Evolutionary conservation across 2,797 vertebrate species (phyloP), one percentile per base, ranked within the genome.

Genomic region (Rallus crepitans): DNA sequence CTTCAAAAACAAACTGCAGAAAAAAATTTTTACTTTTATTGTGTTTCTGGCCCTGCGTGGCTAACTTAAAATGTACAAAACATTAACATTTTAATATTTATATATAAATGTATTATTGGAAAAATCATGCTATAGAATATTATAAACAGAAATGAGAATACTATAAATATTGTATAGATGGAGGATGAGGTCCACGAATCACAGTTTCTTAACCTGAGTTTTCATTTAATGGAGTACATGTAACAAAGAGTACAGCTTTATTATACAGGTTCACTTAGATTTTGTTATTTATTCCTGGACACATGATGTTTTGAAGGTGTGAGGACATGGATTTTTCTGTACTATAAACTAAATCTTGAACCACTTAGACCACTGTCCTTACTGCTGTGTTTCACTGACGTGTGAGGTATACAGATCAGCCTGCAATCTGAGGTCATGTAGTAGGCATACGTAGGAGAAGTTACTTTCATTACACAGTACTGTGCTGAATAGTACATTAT

Each of bases 31-130:
- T 95, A 91, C 68, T 83, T 45, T 92, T 94, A 82, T 87, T 95
- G 78, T 97, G 78, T 96, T 96, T 95, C 85, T 97, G 95, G 88
- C 94, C 95, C 77, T 9, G 52, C 60, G 78, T 68, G 87, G 94
- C 92, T 93, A 78, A 88, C 85, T 92, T 94, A 91, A 97, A 96
- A 68, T 94, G 87, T 97, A 97, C 66, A 97, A 92, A 97, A 89
- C 95, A 89, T 90, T 96, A 96, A 95, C 93, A 84, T 96, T 97
- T 97, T 96, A 85, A 96, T 97, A 97, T 97, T 97, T 96, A 96
- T 97, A 95, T 90, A 94, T 87, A 95, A 83, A 96, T 94, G 40
- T 97, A 91, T 97, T 95, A 93, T 95, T 95, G 79, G 91, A 65
- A 94, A 94, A 93, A 84, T 90, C 57, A 79, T 55, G 40, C 80